Conservation (phyloP, 2,888 invertebrate species). For the Morpho helenor region DNA sequence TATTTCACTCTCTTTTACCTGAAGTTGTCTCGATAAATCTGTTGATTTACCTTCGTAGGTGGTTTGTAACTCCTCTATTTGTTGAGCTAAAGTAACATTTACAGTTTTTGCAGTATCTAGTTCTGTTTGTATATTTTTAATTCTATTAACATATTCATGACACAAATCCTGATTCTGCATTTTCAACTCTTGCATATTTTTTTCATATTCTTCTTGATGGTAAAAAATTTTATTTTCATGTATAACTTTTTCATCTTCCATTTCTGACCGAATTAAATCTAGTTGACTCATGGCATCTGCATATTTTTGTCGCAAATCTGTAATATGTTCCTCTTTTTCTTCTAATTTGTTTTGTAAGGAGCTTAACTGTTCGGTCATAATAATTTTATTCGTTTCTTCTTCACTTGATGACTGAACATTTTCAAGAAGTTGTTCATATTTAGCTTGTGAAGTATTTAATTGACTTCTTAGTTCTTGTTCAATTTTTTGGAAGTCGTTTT, state of each 20-base stretch:
- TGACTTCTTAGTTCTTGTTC: constrained; percentile 74
- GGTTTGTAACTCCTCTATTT: constrained; percentile 40
- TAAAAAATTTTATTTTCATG: constrained; percentile 62
- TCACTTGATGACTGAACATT: constrained; percentile 66
- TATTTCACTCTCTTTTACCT: constrained; percentile 60
- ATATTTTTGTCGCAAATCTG: constrained; percentile 61
- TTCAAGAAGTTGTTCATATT: constrained; percentile 68
- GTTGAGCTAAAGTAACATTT: constrained; percentile 45
- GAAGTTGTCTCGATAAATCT: constrained; percentile 50
- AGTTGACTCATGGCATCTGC: constrained; percentile 59
- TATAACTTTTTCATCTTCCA: constrained; percentile 66
- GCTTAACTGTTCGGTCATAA: constrained; percentile 58
- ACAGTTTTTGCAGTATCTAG: constrained; percentile 39
- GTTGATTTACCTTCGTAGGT: constrained; percentile 39
- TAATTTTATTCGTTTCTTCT: constrained; percentile 66
- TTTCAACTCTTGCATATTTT: constrained; percentile 50
- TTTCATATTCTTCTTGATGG: constrained; percentile 70
- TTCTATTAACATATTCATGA: constrained; percentile 39
- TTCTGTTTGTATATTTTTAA: constrained; percentile 46
- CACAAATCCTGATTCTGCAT: constrained; percentile 39
- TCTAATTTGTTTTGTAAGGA: constrained; percentile 64
- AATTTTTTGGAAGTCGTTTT: constrained; percentile 78
- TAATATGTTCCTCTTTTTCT: constrained; percentile 66
- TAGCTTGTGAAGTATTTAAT: constrained; percentile 68
- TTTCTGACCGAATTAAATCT: constrained; percentile 64